These are phyloP conservation scores for Anseranas semipalmata DNA, from an alignment of 2,113 vertebrate genomes.

Conservation along the genomic window DNA sequence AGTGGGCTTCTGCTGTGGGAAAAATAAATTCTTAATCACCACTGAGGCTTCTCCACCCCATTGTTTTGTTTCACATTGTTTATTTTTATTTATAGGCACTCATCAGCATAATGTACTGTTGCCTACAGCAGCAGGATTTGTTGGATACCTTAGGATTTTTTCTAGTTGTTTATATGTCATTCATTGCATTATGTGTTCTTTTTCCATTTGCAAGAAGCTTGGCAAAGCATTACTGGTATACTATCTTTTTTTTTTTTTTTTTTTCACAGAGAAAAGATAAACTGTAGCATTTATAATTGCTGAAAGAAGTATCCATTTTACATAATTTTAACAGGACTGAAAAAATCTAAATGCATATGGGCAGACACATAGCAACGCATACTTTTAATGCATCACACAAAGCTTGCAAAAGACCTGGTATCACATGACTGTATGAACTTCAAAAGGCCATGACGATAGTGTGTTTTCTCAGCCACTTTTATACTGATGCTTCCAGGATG, in stretches of 20 bases:
- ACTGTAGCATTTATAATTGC: conserved; percentile 11
- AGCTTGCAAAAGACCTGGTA: not conserved
- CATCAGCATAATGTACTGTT: not conserved
- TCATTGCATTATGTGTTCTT: not conserved
- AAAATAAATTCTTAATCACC: conserved; percentile 31
- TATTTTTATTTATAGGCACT: conserved; percentile 40
- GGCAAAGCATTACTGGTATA: not conserved
- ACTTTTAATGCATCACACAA: not conserved
- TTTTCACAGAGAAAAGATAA: conserved; percentile 4
- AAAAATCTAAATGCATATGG: not conserved
- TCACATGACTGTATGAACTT: not conserved
- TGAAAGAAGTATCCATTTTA: not conserved
- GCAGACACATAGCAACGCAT: not conserved
- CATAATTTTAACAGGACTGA: not conserved
- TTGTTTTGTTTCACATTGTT: not conserved
- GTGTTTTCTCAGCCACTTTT: not conserved
- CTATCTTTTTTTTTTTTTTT: not conserved
- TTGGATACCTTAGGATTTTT: not conserved
- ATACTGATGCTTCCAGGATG: not conserved
- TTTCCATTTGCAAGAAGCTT: conserved; percentile 15
- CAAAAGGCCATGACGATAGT: not conserved
- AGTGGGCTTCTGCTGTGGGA: not conserved
- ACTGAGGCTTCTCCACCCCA: not conserved
- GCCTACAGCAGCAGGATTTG: not conserved
- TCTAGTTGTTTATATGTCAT: not conserved